These are phyloP conservation scores for Plagodis dolabraria DNA, from an alignment of 2,888 invertebrate genomes.

Conservation along the genomic window DNA sequence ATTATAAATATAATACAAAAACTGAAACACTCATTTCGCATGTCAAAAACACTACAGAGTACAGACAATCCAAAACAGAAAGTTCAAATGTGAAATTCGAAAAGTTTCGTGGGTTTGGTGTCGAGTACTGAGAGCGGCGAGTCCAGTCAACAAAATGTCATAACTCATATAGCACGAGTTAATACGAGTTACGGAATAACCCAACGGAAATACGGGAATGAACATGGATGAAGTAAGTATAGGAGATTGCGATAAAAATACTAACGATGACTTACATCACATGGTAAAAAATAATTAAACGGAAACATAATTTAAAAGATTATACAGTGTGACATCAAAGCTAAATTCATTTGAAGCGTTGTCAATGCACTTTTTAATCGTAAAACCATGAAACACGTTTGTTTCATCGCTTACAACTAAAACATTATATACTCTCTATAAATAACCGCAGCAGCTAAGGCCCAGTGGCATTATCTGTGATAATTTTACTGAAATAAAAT, in stretches of 20 bases:
- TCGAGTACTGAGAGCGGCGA: neutral
- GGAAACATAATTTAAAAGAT: too few species aligned
- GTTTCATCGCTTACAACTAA: too few species aligned
- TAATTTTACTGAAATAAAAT: too few species aligned
- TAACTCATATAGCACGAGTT: conserved; percentile 35
- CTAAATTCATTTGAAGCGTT: too few species aligned
- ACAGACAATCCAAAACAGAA: conserved; percentile 24
- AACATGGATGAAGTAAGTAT: conserved; percentile 14
- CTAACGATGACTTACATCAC: too few species aligned
- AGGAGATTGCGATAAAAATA: neutral
- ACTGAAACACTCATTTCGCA: conserved; percentile 16
- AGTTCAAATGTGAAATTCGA: conserved; percentile 33
- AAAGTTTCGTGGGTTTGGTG: conserved; percentile 25
- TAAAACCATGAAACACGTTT: too few species aligned
- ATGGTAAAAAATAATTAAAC: too few species aligned
- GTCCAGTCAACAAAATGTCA: conserved; percentile 27
- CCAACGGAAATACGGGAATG: conserved; percentile 26
- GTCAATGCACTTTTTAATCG: too few species aligned
- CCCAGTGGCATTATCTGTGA: too few species aligned
- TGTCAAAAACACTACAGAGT: conserved; percentile 26
- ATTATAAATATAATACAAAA: conserved; percentile 1
- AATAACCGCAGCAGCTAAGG: too few species aligned
- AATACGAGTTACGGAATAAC: conserved; percentile 26
- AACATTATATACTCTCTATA: too few species aligned
- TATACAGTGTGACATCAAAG: too few species aligned